Conservation (phyloP, 2,888 invertebrate species). For the Salticus scenicus region DNA sequence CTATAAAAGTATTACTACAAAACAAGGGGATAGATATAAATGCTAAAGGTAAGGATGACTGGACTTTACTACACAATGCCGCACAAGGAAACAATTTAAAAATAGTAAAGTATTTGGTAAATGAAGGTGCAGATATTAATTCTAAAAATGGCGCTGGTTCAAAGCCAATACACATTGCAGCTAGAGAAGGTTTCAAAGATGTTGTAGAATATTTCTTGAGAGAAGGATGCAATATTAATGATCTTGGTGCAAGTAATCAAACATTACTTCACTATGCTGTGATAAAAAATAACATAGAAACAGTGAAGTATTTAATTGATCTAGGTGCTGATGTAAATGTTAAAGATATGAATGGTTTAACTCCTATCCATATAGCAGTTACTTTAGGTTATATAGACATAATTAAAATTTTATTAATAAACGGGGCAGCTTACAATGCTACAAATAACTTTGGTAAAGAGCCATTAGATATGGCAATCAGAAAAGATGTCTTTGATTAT, state of each 20-base stretch:
- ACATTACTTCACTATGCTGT: slow-evolving; percentile 7
- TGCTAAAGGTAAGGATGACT: not conserved
- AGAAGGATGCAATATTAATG: slow-evolving; percentile 7
- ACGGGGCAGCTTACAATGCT: slow-evolving; percentile 14
- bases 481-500: not conserved
- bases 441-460: too few relatives aligned
- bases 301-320: not conserved
- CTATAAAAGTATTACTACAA: not conserved
- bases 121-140: not conserved
- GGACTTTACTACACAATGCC: slow-evolving; percentile 18
- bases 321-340: slow-evolving; percentile 22
- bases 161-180: slow-evolving; percentile 18
- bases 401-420: slow-evolving; percentile 18
- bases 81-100: not conserved
- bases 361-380: slow-evolving; percentile 23
- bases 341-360: not conserved
- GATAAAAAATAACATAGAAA: not conserved
- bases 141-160: not conserved
- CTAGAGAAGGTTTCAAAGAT: slow-evolving; percentile 11
- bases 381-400: not conserved
- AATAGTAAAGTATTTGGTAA: not conserved
- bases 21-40: not conserved
- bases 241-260: not conserved
- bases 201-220: slow-evolving; percentile 3
- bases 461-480: not conserved